Percentiles rank a stretch among this genome's conserved stretches.
These are phyloP conservation scores for Typhlichthys subterraneus DNA, from an alignment of 2,797 vertebrate genomes.

Conservation along the genomic window DNA sequence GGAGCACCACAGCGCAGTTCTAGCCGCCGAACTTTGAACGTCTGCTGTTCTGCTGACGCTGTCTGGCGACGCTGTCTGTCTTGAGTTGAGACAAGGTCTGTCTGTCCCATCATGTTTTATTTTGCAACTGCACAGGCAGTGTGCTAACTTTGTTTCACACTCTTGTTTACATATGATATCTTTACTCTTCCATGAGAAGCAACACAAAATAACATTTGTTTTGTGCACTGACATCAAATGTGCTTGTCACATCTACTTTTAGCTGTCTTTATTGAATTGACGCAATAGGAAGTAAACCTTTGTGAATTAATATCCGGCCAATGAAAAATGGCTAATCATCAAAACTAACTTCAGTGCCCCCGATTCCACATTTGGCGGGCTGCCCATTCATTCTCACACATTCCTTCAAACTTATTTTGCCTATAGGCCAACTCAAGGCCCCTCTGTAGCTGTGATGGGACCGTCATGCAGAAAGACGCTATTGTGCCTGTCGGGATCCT, in stretches of 20 bases:
- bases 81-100: slow-evolving; percentile 19
- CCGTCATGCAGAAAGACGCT: slow-evolving; percentile 81
- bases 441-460: slow-evolving; percentile 64
- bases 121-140: not conserved
- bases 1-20: slow-evolving; percentile 68
- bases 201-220: not conserved
- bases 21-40: slow-evolving; percentile 71
- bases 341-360: slow-evolving; percentile 55
- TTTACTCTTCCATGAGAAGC: not conserved
- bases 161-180: not conserved
- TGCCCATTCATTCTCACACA: slow-evolving; percentile 69
- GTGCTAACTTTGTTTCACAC: slow-evolving; percentile 4
- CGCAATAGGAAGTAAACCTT: slow-evolving; percentile 35
- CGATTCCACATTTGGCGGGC: slow-evolving; percentile 60
- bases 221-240: slow-evolving; percentile 2
- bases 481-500: slow-evolving; percentile 74
- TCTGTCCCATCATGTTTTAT: not conserved
- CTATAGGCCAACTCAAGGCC: slow-evolving; percentile 44
- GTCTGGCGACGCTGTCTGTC: slow-evolving; percentile 51
- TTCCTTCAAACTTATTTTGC: slow-evolving; percentile 71
- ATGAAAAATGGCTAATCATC: slow-evolving; percentile 39
- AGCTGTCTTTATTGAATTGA: slow-evolving; percentile 29
- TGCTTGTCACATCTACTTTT: slow-evolving; percentile 21
- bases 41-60: slow-evolving; percentile 59
- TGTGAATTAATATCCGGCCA: slow-evolving; percentile 36